Evolutionary conservation across 2,888 invertebrate species (phyloP), one percentile per base, ranked within the genome.

Genomic region (Trypoxylon attenuatum): DNA sequence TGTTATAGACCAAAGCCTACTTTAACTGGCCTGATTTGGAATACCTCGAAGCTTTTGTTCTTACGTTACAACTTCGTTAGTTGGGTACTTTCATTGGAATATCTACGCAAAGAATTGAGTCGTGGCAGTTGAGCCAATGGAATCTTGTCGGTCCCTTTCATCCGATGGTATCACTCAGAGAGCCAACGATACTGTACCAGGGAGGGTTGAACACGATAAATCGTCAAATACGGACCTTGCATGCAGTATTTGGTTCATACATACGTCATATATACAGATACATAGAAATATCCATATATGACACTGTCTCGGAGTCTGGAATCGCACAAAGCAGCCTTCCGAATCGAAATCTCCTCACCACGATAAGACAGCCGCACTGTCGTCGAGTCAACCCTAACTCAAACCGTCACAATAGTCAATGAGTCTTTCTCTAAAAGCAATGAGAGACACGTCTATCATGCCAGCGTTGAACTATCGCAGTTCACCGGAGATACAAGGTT

Each of bases 341-440:
- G 77, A 74, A 69, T 71, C 70, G 74, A 82, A 83, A 81, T 83
- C 82, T 80, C 80, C 73, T 79, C 77, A 13, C 64, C 68, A 73
- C 80, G 82, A 84, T 82, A 82, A 83, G 79, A 75, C 78, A 71
- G 59, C 55, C 46, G 58, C 62, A 68, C 77, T 84, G 81, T 82
- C 82, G 77, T 71, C 77, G 74, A 78, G 78, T 78, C 80, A 81
- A 78, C 79, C 82, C 84, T 78, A 79, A 83, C 84, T 84, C 84
- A 84, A 82, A 33, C 70, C 71, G 52, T 75, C 64, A 79, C 81
- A 79, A 83, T 81, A 76, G 73, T 76, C 76, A 72, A 76, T 73
- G 74, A 72, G 57, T 57, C 60, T 38, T 64, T 42, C 54, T 56
- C 42, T 27, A 39, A 59, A 56, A 56, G 49, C 47, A 51, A 33